Evolutionary conservation across 1,140 invertebrate species (phyloP).

Genomic region (Probaryconus sp.): DNA sequence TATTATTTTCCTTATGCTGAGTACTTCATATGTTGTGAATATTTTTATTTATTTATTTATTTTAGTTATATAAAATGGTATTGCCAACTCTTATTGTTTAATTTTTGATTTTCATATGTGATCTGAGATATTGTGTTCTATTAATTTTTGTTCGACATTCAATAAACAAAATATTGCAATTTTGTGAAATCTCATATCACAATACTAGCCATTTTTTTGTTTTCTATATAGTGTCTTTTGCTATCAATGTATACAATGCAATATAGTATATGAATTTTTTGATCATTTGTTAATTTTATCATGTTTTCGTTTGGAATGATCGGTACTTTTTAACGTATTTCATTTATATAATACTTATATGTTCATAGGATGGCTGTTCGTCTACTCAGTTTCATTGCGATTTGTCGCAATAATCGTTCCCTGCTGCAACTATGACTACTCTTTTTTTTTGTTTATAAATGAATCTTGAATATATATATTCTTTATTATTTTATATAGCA

Average conservation of each 20-base stretch:
- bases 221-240: slow-evolving; percentile 42
- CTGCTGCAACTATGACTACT: slow-evolving; percentile 55
- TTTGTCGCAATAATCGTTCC: slow-evolving; percentile 54
- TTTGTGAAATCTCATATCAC: slow-evolving; percentile 29
- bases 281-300: slow-evolving; percentile 41
- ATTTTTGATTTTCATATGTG: slow-evolving; percentile 9
- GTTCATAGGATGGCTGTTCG: slow-evolving; percentile 62
- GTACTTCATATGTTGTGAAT: too few species aligned
- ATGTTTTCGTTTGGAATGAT: slow-evolving; percentile 64
- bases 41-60: too few species aligned
- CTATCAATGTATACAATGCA: slow-evolving; percentile 59
- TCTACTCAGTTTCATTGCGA: slow-evolving; percentile 61
- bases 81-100: too few species aligned
- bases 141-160: too few species aligned
- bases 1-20: too few species aligned
- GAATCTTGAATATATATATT: slow-evolving; percentile 48
- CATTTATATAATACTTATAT: slow-evolving; percentile 57
- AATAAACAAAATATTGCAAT: too few species aligned
- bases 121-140: too few species aligned
- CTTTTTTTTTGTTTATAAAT: slow-evolving; percentile 50
- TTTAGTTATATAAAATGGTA: too few species aligned
- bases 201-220: slow-evolving; percentile 46
- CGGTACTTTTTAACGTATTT: slow-evolving; percentile 50
- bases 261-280: slow-evolving; percentile 50
- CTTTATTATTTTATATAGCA: slow-evolving; percentile 67